Evolutionary conservation across 2,888 invertebrate species (phyloP), one percentile per base, ranked within the genome.

Genomic region (Poecilobothrus nobilitatus): DNA sequence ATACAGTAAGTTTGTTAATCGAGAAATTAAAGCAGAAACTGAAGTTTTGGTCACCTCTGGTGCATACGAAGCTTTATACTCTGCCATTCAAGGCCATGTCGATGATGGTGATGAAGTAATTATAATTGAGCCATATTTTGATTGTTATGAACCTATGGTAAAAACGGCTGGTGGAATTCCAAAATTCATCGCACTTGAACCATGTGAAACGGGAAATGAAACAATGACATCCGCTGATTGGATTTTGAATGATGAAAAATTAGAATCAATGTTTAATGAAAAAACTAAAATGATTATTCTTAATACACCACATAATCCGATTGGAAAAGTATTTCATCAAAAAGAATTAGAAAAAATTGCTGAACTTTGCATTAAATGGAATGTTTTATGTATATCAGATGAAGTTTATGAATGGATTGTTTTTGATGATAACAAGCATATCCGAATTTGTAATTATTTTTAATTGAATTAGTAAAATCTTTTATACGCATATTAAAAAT

Each of bases 391-490:
- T 69, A 82, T 99, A 22, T 90, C 96, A 1, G 99, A 99, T 81
- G 99, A 99, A 81, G 99, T 99, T 0, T 99, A 99, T 75, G 98
- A 99, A 81, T 98, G 97, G 95, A 86, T 99, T 79, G 91, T 94
- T 15, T 97, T 90, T 76, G 87, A 91, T 76, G 91, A 91, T 0
- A 84, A 87, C 37, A 84, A 92, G 75, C 94, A 97, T 81, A 87
- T 97, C 70, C 87, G 97, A 79, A 97, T 98, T 70, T 96, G 97
- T 92, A 73, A 69, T 27, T 27, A 27, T 2, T 27, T 27, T 27
- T 27, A 4, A 2, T 4, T 27, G 37, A 61, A 0, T 2, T 62
- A 1, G 8, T 62, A 62, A 20, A 21, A 37, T 8, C 1, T 37
- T 62, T 21, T 21, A 22, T 8, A 8, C 20, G 2, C 21, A 18